phyloP scores from a whole-genome alignment of 2,113 vertebrate genomes.

The Nibea coibor region DNA sequence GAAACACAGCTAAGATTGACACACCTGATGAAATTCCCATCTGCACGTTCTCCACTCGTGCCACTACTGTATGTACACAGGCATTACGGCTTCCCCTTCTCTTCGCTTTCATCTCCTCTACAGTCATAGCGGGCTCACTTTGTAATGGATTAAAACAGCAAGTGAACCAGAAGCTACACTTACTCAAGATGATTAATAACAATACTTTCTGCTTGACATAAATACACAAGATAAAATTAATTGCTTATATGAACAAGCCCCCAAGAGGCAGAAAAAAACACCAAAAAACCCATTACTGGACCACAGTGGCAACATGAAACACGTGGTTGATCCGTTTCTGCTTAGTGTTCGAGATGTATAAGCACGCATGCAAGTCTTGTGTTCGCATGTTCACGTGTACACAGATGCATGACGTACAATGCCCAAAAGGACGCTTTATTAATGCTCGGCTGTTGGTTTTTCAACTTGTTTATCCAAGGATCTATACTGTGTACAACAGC shows the following conservation, averaged over 20 bases:
- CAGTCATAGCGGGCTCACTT: constrained; percentile 32
- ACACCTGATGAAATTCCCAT: constrained; percentile 47
- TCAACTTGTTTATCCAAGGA: not conserved
- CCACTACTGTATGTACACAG: constrained; percentile 6
- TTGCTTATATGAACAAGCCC: constrained; percentile 57
- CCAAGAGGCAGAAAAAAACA: constrained; percentile 42
- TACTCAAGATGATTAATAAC: constrained; percentile 71
- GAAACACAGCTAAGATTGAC: not conserved
- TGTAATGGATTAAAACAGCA: constrained; percentile 63
- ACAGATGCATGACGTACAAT: not conserved
- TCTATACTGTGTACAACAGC: not conserved
- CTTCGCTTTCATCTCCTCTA: constrained; percentile 27
- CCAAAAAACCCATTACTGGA: constrained; percentile 50
- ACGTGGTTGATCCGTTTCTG: constrained; percentile 26
- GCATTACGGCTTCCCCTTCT: not conserved
- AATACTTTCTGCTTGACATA: constrained; percentile 61
- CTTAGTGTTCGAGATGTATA: constrained; percentile 12
- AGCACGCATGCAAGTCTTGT: not conserved
- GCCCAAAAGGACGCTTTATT: not conserved
- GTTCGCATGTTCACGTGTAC: not conserved
- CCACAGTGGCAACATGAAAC: constrained; percentile 46
- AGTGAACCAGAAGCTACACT: constrained; percentile 63
- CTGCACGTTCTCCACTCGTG: constrained; percentile 14
- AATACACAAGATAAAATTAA: constrained; percentile 67
- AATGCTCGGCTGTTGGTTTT: not conserved